Evolutionary conservation across 2,797 vertebrate genomes (phyloP).

Genomic region (Sciurus vulgaris): DNA sequence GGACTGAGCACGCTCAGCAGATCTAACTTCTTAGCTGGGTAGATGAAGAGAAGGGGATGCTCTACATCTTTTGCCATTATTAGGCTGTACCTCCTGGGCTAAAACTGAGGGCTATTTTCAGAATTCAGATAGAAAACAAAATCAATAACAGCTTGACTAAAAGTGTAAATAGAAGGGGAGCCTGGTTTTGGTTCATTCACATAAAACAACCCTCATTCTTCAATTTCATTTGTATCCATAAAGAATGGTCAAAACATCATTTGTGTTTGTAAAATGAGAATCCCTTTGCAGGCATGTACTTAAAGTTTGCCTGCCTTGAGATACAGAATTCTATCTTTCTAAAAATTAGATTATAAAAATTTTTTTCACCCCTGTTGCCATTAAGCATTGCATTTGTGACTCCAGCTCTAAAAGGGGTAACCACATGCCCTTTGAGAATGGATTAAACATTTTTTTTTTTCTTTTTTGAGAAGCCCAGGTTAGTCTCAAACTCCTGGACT

Average conservation of each 20-base stretch:
- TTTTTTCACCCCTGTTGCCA: too few relatives aligned
- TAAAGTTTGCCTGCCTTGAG: too few relatives aligned
- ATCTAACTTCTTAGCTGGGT: not conserved
- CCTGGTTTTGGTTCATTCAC: not conserved
- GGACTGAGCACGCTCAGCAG: accelerated
- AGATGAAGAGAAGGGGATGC: not conserved
- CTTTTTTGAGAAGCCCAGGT: not conserved
- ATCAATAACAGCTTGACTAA: not conserved
- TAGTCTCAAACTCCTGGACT: constrained; percentile 19
- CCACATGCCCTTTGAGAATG: too few relatives aligned
- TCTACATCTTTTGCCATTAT: not conserved
- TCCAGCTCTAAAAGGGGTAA: too few relatives aligned
- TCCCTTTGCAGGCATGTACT: not conserved
- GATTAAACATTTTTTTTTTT: too few relatives aligned
- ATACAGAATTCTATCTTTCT: not conserved
- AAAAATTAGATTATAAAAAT: too few relatives aligned
- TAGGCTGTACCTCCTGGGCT: not conserved
- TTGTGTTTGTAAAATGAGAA: not conserved
- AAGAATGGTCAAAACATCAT: not conserved
- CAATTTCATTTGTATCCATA: not conserved
- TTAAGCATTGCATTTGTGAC: too few relatives aligned
- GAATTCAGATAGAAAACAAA: not conserved
- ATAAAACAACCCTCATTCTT: not conserved
- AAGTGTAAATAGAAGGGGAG: not conserved
- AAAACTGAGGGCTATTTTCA: not conserved